phyloP scores from a whole-genome alignment of 1,140 invertebrate species.

The Heliconius hermathena region DNA sequence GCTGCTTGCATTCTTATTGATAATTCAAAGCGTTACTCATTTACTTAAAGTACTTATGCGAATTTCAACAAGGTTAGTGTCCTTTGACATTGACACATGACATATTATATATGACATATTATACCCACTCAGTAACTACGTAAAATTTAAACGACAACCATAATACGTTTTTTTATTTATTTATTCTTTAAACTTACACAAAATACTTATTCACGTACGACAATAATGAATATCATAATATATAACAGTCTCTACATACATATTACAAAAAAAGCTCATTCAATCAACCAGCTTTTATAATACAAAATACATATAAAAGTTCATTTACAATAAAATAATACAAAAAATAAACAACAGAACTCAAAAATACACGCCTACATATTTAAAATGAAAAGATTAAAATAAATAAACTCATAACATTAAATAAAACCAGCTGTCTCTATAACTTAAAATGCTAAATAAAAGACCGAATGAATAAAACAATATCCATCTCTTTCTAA shows the following conservation, averaged over 20 bases:
- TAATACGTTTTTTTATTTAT: too few relatives aligned
- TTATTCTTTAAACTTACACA: not conserved
- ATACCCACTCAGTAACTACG: too few relatives aligned
- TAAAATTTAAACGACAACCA: too few relatives aligned
- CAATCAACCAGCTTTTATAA: not conserved
- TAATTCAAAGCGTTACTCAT: too few relatives aligned
- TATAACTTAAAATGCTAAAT: conserved; percentile 32
- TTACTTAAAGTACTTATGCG: too few relatives aligned
- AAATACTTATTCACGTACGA: not conserved
- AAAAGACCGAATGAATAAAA: conserved; percentile 30
- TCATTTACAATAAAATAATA: not conserved
- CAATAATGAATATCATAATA: too few relatives aligned
- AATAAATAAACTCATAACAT: conserved; percentile 41
- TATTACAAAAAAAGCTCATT: not conserved
- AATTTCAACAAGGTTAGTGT: too few relatives aligned
- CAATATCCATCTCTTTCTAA: conserved; percentile 17
- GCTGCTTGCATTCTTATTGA: too few relatives aligned
- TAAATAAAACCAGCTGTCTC: conserved; percentile 22
- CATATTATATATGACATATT: too few relatives aligned
- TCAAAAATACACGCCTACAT: conserved; percentile 1
- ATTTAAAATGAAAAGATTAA: not conserved
- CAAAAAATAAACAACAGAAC: conserved; percentile 14
- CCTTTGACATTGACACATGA: too few relatives aligned
- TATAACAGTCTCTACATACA: not conserved
- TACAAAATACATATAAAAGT: not conserved